These are phyloP conservation scores for Branchellion lobata DNA, from an alignment of 2,888 invertebrate species.

Conservation along the genomic window DNA sequence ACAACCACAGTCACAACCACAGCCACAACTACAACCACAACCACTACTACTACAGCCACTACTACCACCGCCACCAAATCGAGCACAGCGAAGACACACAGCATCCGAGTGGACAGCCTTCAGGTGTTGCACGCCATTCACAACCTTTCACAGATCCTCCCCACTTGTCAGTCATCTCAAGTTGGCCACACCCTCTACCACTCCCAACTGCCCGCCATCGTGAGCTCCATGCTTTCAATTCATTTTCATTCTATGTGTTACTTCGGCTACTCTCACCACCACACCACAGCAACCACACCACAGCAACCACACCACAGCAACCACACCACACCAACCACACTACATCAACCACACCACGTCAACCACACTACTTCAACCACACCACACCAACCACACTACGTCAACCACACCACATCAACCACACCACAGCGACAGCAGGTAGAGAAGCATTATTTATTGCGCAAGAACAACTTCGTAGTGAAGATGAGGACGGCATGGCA, in stretches of 20 bases:
- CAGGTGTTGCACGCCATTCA: conserved; percentile 71
- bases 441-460: neutral
- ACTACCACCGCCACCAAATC: neutral
- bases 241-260: no score
- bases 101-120: conserved; percentile 68
- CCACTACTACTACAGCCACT: neutral
- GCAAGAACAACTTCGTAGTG: conserved; percentile 15
- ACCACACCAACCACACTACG: neutral
- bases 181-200: conserved; percentile 66
- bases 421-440: neutral
- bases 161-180: conserved; percentile 55
- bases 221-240: neutral
- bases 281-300: no score
- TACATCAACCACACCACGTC: no score
- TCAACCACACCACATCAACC: neutral
- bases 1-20: neutral
- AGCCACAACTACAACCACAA: no score
- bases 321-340: no score
- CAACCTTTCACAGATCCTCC: conserved; percentile 67
- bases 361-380: neutral
- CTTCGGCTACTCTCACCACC: neutral
- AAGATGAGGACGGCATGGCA: neutral
- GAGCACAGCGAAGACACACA: conserved; percentile 52
- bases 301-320: no score
- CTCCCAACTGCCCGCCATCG: conserved; percentile 60